Conservation (phyloP, 2,113 vertebrate genomes). For the Cyphomyrus plagiostoma region DNA sequence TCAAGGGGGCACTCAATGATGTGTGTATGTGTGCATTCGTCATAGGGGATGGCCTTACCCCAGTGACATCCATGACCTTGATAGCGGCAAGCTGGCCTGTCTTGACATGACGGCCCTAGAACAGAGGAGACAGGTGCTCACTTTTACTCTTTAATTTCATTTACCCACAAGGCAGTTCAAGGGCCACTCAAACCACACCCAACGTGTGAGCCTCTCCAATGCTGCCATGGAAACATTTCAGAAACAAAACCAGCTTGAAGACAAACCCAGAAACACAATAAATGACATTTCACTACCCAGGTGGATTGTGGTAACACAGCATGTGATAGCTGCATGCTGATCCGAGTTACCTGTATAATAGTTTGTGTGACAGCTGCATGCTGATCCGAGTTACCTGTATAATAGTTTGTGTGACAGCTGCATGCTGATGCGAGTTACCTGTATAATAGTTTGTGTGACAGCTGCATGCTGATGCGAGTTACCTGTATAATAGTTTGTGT, state of each 20-base stretch:
- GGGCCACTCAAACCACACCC: background rate
- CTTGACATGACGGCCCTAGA: slow-evolving; percentile 97
- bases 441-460: background rate
- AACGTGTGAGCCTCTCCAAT: background rate
- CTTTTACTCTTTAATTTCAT: background rate
- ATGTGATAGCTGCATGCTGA: background rate
- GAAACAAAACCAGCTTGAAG: background rate
- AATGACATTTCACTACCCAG: background rate
- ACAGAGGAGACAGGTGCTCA: background rate
- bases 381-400: background rate
- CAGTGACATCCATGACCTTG: slow-evolving; percentile 98
- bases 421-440: background rate
- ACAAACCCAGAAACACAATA: background rate
- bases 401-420: background rate
- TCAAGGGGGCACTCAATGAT: background rate
- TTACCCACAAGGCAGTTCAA: background rate
- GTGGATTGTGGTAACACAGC: background rate
- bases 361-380: background rate
- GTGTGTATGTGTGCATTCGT: background rate
- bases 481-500: background rate
- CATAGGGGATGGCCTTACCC: slow-evolving; percentile 65
- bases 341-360: background rate
- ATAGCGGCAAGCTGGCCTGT: slow-evolving; percentile 96
- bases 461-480: background rate
- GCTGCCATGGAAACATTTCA: background rate